Percentiles rank a stretch among this genome's conserved stretches.
Conservation (phyloP, 2,888 invertebrate genomes). For the Stenotaenia linearis region DNA sequence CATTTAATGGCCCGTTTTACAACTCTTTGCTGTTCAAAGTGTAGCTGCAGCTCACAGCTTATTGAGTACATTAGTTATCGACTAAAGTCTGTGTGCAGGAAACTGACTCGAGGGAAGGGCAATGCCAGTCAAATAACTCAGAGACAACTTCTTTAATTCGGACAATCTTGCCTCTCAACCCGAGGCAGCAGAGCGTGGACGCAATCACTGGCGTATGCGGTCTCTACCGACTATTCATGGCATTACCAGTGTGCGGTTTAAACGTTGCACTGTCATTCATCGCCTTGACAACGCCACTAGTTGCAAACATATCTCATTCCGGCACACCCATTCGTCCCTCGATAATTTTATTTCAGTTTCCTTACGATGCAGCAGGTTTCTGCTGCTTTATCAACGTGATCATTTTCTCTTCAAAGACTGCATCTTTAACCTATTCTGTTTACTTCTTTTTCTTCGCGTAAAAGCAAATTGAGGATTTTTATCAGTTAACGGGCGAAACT, state of each 20-base stretch:
- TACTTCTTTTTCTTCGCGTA: neutral
- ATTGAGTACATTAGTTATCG: neutral
- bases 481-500: neutral
- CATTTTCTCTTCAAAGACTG: neutral
- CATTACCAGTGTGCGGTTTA: neutral
- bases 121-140: neutral
- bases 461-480: neutral
- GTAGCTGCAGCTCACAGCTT: neutral
- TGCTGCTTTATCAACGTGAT: too few relatives aligned
- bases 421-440: neutral
- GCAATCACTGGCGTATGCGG: neutral
- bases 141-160: neutral
- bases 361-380: neutral
- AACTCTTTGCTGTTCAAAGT: neutral
- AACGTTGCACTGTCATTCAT: neutral
- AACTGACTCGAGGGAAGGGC: neutral
- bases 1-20: neutral
- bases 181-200: neutral
- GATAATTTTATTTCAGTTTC: neutral
- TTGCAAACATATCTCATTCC: neutral
- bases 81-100: neutral
- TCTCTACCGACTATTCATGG: neutral
- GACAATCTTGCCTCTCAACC: neutral
- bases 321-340: neutral
- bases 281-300: neutral